Evolutionary conservation across 2,797 vertebrate genomes (phyloP).

Genomic region (Simalia tracyae): DNA sequence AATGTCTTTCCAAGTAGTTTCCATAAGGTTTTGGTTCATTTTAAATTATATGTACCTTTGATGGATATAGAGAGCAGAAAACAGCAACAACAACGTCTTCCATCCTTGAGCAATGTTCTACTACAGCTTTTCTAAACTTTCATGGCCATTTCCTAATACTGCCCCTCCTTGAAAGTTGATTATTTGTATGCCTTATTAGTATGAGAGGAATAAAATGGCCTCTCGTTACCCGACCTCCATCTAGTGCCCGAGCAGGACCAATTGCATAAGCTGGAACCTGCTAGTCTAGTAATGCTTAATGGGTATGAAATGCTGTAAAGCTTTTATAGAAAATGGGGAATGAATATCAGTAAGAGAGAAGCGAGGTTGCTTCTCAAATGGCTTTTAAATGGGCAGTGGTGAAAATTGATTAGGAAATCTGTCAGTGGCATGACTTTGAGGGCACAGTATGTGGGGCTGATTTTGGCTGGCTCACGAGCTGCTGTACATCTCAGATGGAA

Average conservation of each 20-base stretch:
- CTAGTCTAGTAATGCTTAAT: slow-evolving; percentile 28
- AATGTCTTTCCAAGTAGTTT: neutral
- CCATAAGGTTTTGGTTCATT: neutral
- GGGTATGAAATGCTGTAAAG: slow-evolving; percentile 45
- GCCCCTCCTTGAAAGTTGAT: neutral
- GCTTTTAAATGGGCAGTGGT: slow-evolving; percentile 53
- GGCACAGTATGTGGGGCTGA: slow-evolving; percentile 43
- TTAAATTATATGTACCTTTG: neutral
- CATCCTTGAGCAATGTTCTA: neutral
- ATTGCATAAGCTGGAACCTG: neutral
- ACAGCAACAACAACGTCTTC: neutral
- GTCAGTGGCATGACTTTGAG: slow-evolving; percentile 58
- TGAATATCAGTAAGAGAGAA: slow-evolving; percentile 55
- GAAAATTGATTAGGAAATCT: slow-evolving; percentile 62
- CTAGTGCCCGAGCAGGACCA: slow-evolving; percentile 9
- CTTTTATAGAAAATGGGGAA: slow-evolving; percentile 60
- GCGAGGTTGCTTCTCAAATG: slow-evolving; percentile 38
- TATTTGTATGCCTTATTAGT: neutral
- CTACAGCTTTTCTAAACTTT: neutral
- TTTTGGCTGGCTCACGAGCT: slow-evolving; percentile 11
- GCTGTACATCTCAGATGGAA: neutral
- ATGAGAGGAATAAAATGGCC: neutral
- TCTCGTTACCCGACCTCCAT: neutral
- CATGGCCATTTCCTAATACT: neutral
- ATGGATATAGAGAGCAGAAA: neutral